phyloP scores from a whole-genome alignment of 2,888 invertebrate species.

The Chromoteleia sp. region DNA sequence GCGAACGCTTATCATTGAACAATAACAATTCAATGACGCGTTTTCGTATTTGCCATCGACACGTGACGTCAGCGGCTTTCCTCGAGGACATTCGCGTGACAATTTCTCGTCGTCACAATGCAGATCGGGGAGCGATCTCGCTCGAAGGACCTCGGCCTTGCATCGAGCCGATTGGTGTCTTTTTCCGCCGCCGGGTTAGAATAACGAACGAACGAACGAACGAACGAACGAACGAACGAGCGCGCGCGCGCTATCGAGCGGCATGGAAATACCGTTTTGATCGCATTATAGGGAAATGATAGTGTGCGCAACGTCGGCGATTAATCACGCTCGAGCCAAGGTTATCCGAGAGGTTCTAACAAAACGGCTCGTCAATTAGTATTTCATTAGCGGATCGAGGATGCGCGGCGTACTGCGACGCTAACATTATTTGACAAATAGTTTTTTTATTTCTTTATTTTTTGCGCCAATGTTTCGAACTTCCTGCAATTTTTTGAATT shows the following conservation, averaged over 20 bases:
- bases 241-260: constrained; percentile 9
- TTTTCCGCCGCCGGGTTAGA: constrained; percentile 23
- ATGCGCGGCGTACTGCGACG: no score
- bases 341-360: constrained; percentile 33
- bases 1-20: not conserved
- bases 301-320: constrained; percentile 33
- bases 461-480: no score
- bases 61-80: constrained; percentile 2
- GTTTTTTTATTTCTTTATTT: no score
- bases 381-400: not conserved
- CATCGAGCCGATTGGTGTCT: constrained; percentile 41
- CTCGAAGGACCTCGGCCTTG: constrained; percentile 52
- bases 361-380: constrained; percentile 18
- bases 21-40: constrained; percentile 1
- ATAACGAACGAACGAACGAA: constrained; percentile 34
- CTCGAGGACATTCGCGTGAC: constrained; percentile 12
- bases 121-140: constrained; percentile 11
- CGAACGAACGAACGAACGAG: no score
- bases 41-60: not conserved
- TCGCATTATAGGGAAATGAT: constrained; percentile 54
- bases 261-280: constrained; percentile 43
- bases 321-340: constrained; percentile 62
- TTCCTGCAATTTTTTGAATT: no score
- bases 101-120: constrained; percentile 26
- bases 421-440: no score